Evolutionary conservation across 2,888 invertebrate species (phyloP).

Genomic region (Drosophila paracracens): DNA sequence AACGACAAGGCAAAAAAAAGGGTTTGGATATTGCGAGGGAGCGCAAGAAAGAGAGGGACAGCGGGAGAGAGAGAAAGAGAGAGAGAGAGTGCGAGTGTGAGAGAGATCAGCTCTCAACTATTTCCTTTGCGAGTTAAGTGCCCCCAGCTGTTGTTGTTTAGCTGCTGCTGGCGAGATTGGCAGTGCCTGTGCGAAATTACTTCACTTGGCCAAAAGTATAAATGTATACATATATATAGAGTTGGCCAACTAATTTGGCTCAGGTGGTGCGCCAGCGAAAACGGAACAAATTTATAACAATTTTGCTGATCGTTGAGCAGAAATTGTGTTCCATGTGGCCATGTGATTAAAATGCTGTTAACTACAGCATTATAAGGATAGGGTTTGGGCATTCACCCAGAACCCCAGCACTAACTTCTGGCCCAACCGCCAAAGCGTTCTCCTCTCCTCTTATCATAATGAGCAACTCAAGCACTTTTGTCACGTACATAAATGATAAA

Average conservation of each 20-base stretch:
- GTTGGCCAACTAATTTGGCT: constrained; percentile 77
- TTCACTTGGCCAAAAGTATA: constrained; percentile 44
- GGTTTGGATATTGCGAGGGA: constrained; percentile 60
- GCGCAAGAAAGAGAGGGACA: constrained; percentile 26
- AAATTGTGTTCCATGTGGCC: constrained; percentile 43
- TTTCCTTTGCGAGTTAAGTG: constrained; percentile 65
- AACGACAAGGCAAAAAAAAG: constrained; percentile 43
- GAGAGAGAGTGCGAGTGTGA: constrained; percentile 20
- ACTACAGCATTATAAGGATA: constrained; percentile 12
- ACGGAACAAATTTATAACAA: constrained; percentile 75
- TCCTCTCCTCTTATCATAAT: constrained; percentile 24
- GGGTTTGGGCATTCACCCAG: constrained; percentile 45
- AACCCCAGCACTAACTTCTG: constrained; percentile 22
- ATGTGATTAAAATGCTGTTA: constrained; percentile 55
- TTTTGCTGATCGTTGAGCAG: constrained; percentile 56
- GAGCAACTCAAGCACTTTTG: constrained; percentile 60
- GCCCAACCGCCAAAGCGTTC: not conserved
- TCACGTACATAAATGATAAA: constrained; percentile 58
- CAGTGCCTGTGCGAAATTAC: constrained; percentile 52
- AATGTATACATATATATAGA: constrained; percentile 17
- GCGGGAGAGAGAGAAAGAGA: constrained; percentile 16
- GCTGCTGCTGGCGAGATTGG: constrained; percentile 48
- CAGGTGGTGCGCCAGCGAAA: constrained; percentile 71
- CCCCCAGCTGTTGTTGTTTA: constrained; percentile 69
- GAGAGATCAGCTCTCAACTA: constrained; percentile 57